phyloP scores from a whole-genome alignment of 2,888 invertebrate species.

The Melikaiella ostensackeni region DNA sequence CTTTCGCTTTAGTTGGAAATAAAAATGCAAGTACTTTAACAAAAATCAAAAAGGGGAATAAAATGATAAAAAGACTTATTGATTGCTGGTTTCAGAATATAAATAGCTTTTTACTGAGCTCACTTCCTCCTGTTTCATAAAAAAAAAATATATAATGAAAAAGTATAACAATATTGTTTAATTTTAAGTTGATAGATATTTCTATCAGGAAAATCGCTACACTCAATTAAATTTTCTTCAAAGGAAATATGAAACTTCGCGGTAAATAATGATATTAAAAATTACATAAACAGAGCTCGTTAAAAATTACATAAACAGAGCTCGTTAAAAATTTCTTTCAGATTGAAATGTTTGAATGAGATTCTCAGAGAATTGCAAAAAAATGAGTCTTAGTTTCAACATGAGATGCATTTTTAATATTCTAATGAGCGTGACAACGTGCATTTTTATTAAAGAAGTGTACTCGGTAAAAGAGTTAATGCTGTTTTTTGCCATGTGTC shows the following conservation, averaged over 20 bases:
- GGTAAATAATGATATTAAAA: background rate
- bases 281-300: background rate
- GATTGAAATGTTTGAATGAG: background rate
- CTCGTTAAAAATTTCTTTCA: background rate
- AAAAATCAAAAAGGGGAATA: background rate
- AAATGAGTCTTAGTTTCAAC: background rate
- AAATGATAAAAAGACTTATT: background rate
- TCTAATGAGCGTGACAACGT: background rate
- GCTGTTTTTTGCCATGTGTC: background rate
- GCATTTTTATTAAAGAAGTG: background rate
- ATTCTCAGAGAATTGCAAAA: background rate
- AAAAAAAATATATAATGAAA: background rate
- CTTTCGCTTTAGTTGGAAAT: background rate
- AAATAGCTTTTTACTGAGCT: background rate
- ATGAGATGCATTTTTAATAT: background rate
- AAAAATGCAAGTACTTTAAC: background rate
- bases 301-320: background rate
- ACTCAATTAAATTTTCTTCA: background rate
- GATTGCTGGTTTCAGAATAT: background rate
- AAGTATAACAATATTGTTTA: background rate
- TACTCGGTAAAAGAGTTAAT: too few relatives aligned
- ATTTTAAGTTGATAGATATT: background rate
- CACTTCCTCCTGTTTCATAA: background rate
- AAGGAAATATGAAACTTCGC: background rate
- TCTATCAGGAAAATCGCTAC: background rate